Base-by-base conservation (phyloP, 2,113 vertebrate genomes). In the Onychostoma macrolepis region DNA sequence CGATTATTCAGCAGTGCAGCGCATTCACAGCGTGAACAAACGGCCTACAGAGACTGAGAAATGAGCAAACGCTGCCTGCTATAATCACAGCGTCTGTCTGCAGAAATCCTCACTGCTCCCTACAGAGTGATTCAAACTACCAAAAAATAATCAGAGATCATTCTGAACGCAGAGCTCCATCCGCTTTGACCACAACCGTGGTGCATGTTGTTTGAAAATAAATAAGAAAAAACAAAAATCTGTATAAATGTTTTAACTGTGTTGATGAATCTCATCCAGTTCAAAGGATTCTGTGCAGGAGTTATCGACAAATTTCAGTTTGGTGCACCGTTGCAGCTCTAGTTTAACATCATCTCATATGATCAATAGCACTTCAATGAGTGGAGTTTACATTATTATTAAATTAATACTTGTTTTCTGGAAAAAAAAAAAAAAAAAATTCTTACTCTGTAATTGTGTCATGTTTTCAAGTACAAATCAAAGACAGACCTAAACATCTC, bases 1-100 rank as follows among this genome's bases (percentile, higher is more conserved):
- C 0, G n/a, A 63, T 80, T n/a, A 80, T 30, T 80, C 50, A 80
- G 1, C 24, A 28, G 30, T 45, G 36, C 58, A 26, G 58, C 56
- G 43, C 61, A 63, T 82, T 82, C 80, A 30, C 58, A 45, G 58
- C 15, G 38, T 80, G 77, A 30, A 56, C 48, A 11, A 74, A 13
- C 5, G 36, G 36, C 71, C 71, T 12, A 1, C 36, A 79, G 76
- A 58, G 77, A 79, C 77, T 79, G 50, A 61, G 53, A 80, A 63
- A 80, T 61, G 56, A 43, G 21, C 78, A 80, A 41, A n/a, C 19
- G 33, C 69, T 38, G 33, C 33, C 69, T 72, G 69, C 33, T 24
- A 24, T 38, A 72, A 72, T 72, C 33, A 72, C 36, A 75, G 72
- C 30, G 7, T 63, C 58, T 63, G 58, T 63, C 24, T 81, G 36